phyloP scores from a whole-genome alignment of 2,113 vertebrate genomes.

The Tor tambroides region DNA sequence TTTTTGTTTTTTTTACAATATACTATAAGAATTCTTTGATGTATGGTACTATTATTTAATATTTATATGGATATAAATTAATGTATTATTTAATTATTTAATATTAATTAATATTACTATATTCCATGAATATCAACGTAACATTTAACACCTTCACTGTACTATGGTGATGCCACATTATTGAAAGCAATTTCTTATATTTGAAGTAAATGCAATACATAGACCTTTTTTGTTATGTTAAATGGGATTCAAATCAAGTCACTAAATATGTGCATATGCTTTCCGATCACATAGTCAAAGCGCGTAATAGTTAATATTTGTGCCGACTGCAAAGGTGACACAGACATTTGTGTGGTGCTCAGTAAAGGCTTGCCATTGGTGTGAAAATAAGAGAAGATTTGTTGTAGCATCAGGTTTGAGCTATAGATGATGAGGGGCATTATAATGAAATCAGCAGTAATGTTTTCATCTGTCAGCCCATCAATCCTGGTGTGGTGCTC shows the following conservation, averaged over 20 bases:
- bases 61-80: too few species aligned
- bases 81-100: not conserved
- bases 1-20: too few species aligned
- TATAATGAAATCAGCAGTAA: constrained; percentile 30
- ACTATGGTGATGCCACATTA: not conserved
- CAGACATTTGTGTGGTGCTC: not conserved
- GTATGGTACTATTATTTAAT: too few species aligned
- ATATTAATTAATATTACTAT: not conserved
- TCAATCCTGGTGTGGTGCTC: not conserved
- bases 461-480: constrained; percentile 14
- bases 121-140: not conserved
- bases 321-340: not conserved
- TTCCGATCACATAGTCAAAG: not conserved
- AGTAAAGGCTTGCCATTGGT: not conserved
- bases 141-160: not conserved
- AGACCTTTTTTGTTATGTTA: not conserved
- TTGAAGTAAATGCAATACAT: not conserved
- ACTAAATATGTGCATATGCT: not conserved
- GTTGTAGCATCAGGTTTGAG: not conserved
- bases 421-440: not conserved
- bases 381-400: not conserved
- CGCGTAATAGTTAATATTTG: not conserved
- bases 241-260: not conserved
- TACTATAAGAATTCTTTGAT: too few species aligned
- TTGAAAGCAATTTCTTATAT: not conserved